Conservation (phyloP, 2,113 vertebrate species). For the Vulpes ferrilata region DNA sequence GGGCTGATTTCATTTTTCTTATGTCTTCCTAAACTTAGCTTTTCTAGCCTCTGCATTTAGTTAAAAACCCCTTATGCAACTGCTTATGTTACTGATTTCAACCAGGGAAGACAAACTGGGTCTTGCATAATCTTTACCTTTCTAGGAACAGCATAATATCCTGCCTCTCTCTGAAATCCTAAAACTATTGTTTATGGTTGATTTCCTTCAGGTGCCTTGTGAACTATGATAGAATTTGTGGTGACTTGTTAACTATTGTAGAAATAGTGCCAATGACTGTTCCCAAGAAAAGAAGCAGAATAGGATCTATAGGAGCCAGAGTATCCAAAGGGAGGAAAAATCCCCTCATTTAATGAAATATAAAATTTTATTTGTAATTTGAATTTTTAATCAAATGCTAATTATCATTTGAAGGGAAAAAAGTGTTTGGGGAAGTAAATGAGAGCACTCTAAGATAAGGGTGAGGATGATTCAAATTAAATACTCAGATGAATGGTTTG, state of each 20-base stretch:
- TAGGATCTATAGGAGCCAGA: background rate
- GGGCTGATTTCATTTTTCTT: background rate
- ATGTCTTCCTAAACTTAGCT: background rate
- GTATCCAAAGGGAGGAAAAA: background rate
- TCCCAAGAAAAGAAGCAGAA: background rate
- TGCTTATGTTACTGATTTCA: background rate
- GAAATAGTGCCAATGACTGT: background rate
- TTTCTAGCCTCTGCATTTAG: background rate
- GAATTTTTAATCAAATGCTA: background rate
- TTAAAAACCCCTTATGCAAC: background rate
- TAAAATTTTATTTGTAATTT: background rate
- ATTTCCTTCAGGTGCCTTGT: background rate
- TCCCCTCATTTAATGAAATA: background rate
- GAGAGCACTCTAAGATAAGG: background rate
- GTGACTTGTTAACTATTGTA: background rate
- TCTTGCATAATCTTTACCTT: background rate
- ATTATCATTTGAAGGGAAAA: background rate
- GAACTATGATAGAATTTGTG: background rate
- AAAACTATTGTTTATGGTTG: background rate
- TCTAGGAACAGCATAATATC: background rate
- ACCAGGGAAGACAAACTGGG: background rate
- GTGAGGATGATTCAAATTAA: background rate
- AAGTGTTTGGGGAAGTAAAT: background rate
- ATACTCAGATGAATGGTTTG: background rate
- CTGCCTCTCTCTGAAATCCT: background rate